These are phyloP conservation scores for Pipa parva DNA, from an alignment of 2,113 vertebrate genomes.

Conservation along the genomic window DNA sequence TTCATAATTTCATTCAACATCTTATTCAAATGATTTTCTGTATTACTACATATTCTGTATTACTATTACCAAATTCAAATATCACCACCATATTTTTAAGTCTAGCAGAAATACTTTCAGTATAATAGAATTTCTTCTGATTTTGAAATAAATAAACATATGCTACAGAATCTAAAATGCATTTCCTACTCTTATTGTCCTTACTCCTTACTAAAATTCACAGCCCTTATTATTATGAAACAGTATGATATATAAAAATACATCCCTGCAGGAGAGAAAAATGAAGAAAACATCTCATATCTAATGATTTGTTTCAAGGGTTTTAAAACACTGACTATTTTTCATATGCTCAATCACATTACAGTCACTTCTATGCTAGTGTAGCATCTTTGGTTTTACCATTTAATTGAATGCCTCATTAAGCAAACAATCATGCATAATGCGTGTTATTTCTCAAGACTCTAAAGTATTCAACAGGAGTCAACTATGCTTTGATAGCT, in stretches of 20 bases:
- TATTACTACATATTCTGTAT: too few species aligned
- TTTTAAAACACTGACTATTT: constrained; percentile 21
- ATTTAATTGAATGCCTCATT: constrained; percentile 44
- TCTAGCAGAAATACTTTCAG: too few species aligned
- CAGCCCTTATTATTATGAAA: neutral
- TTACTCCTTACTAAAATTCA: neutral
- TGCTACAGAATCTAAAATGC: too few species aligned
- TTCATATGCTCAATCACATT: constrained; percentile 27
- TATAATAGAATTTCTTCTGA: neutral
- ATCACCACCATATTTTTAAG: too few species aligned
- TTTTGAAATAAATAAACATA: neutral
- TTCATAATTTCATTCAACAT: too few species aligned
- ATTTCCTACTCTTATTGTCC: neutral
- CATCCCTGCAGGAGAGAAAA: neutral
- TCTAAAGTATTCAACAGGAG: constrained; percentile 39
- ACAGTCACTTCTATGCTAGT: constrained; percentile 32
- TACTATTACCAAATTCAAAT: too few species aligned
- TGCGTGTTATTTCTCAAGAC: constrained; percentile 39
- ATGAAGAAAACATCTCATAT: neutral
- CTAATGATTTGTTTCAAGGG: neutral
- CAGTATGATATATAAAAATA: neutral
- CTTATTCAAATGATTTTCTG: too few species aligned
- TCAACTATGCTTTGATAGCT: constrained; percentile 42
- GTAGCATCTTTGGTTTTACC: constrained; percentile 21
- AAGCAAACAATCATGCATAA: constrained; percentile 44